These are phyloP conservation scores for Mylabris phalerata DNA, from an alignment of 1,140 invertebrate species.

Conservation along the genomic window DNA sequence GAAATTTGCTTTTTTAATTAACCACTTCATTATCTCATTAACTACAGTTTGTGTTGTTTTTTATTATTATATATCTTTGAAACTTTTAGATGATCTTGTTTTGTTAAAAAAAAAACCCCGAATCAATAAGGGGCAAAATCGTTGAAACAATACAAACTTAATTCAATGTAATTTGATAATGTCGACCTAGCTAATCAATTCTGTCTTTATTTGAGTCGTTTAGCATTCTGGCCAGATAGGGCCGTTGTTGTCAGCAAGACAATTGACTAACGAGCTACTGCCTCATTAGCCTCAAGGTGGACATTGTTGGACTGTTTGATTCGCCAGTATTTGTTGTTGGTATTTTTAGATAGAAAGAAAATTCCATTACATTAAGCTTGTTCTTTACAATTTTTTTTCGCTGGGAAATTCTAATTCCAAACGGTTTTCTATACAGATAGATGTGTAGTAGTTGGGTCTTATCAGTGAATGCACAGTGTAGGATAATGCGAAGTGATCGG, in stretches of 20 bases:
- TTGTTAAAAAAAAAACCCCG: not conserved
- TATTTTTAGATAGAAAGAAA: not conserved
- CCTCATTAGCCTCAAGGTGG: slow-evolving; percentile 22
- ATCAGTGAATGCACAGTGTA: slow-evolving; percentile 29
- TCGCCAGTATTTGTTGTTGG: not conserved
- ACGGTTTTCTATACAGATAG: no score
- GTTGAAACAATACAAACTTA: slow-evolving; percentile 21
- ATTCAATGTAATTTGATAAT: slow-evolving; percentile 25
- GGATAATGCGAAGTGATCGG: slow-evolving; percentile 29
- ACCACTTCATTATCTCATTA: not conserved
- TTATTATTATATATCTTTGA: not conserved
- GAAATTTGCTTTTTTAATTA: not conserved
- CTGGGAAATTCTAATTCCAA: not conserved
- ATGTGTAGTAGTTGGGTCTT: slow-evolving; percentile 6
- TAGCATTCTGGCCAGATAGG: slow-evolving; percentile 29
- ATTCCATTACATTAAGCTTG: slow-evolving; percentile 1
- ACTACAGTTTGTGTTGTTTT: not conserved
- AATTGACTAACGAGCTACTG: slow-evolving; percentile 35
- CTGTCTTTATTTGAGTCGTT: slow-evolving; percentile 23
- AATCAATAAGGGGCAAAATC: no score
- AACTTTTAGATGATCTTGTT: not conserved
- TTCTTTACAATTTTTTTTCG: not conserved
- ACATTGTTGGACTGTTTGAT: slow-evolving; percentile 19
- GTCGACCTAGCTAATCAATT: slow-evolving; percentile 20
- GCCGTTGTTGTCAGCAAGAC: slow-evolving; percentile 34